Percentiles rank a stretch among this genome's conserved stretches.
Evolutionary conservation across 2,797 vertebrate genomes (phyloP).

Genomic region (Presbytis comata): DNA sequence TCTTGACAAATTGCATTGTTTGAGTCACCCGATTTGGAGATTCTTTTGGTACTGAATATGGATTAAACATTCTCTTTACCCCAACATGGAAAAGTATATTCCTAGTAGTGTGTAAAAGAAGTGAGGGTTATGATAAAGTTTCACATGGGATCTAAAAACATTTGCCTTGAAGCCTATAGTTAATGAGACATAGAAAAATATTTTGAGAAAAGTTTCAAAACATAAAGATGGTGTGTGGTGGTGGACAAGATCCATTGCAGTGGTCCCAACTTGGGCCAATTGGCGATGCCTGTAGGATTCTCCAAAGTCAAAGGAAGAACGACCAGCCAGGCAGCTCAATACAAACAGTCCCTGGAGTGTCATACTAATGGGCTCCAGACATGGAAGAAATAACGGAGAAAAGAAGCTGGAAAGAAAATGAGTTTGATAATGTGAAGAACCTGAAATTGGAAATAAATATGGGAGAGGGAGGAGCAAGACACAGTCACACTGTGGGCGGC

Average conservation of each 20-base stretch:
- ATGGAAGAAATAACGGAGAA: not conserved
- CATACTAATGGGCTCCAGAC: not conserved
- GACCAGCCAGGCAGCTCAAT: not conserved
- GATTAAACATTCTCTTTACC: not conserved
- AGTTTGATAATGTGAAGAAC: not conserved
- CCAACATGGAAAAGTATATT: not conserved
- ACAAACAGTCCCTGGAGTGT: fast-evolving
- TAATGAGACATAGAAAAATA: not conserved
- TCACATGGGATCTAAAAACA: not conserved
- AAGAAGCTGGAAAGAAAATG: not conserved
- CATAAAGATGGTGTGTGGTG: not conserved
- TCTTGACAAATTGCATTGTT: not conserved
- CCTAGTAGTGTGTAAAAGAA: not conserved
- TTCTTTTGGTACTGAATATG: not conserved
- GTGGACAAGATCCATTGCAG: not conserved
- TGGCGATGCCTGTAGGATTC: not conserved
- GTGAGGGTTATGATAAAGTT: not conserved
- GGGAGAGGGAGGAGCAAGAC: not conserved
- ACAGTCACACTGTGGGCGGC: fast-evolving
- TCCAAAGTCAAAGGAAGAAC: not conserved
- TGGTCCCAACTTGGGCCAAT: not conserved
- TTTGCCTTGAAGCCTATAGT: not conserved
- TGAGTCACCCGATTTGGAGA: not conserved
- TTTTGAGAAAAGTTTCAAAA: not conserved
- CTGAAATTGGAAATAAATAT: not conserved